Conservation (phyloP, 2,113 vertebrate genomes). For the Xyliphius kryptos region DNA sequence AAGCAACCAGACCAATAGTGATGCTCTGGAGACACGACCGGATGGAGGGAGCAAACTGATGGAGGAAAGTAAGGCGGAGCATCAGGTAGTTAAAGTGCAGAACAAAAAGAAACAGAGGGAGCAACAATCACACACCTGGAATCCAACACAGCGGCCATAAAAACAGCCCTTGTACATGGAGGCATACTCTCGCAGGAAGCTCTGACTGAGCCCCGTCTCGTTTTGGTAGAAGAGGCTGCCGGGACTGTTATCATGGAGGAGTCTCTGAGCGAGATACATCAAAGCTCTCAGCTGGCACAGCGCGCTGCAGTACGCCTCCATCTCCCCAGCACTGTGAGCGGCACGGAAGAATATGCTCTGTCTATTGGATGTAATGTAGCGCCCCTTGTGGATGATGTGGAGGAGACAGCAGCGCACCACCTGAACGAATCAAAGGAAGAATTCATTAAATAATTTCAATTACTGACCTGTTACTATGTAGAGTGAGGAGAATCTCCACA, state of each 20-base stretch:
- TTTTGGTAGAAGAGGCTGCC: constrained; percentile 80
- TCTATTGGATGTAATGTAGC: constrained; percentile 78
- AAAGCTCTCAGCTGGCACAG: constrained; percentile 82
- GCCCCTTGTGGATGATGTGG: constrained; percentile 82
- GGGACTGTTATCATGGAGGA: constrained; percentile 73
- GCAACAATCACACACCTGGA: constrained; percentile 69
- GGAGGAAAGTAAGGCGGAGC: not conserved
- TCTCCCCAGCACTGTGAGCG: constrained; percentile 75
- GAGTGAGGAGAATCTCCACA: too few species aligned
- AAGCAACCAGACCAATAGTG: constrained; percentile 81
- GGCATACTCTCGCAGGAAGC: constrained; percentile 75
- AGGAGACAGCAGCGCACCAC: constrained; percentile 79
- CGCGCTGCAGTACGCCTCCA: constrained; percentile 82
- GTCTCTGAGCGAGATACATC: constrained; percentile 76
- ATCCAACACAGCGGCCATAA: constrained; percentile 86
- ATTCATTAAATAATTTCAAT: too few species aligned
- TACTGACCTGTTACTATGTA: too few species aligned
- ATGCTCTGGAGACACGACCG: constrained; percentile 84
- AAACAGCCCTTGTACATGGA: constrained; percentile 89
- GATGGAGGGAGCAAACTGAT: constrained; percentile 79
- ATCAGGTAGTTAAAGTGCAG: too few species aligned
- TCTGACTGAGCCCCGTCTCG: constrained; percentile 69
- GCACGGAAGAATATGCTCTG: constrained; percentile 83
- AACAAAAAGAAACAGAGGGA: not conserved
- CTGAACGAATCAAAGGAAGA: constrained; percentile 41